A percentile compares a stretch with the other conserved stretches of the same genome.
These are phyloP conservation scores for Geodia barretti DNA, from an alignment of 37 sponge, comb jelly and placozoan genomes.

Conservation along the genomic window DNA sequence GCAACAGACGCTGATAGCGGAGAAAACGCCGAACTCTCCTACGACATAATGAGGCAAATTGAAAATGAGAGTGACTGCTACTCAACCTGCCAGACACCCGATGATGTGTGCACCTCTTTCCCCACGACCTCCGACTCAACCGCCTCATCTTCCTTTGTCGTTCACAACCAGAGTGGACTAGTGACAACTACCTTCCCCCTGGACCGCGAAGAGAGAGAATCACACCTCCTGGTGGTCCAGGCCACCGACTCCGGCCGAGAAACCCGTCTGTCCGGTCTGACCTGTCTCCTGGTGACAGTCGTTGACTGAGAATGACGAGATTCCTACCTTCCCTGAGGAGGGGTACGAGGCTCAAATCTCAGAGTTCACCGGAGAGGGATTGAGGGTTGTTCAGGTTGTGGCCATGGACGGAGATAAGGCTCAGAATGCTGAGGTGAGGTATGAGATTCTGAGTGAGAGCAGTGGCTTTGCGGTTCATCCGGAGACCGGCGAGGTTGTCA, in stretches of 20 bases:
- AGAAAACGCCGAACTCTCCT: constrained; percentile 51
- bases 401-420: constrained; percentile 63
- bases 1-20: constrained; percentile 74
- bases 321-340: constrained; percentile 43
- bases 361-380: constrained; percentile 33
- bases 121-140: not conserved
- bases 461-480: constrained; percentile 55
- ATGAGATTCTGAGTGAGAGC: constrained; percentile 5
- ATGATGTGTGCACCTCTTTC: constrained; percentile 12
- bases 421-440: constrained; percentile 57
- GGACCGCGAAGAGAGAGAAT: constrained; percentile 49
- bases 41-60: constrained; percentile 1
- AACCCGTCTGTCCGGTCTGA: constrained; percentile 11
- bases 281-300: constrained; percentile 43
- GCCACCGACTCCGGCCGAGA: constrained; percentile 38
- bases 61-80: constrained; percentile 11
- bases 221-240: constrained; percentile 42
- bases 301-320: constrained; percentile 74
- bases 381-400: constrained; percentile 13
- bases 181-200: constrained; percentile 14
- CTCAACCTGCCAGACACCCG: not conserved
- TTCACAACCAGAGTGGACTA: constrained; percentile 33
- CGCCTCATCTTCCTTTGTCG: not conserved
- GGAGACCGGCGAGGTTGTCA: constrained; percentile 45
- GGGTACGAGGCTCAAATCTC: constrained; percentile 23